Base-by-base conservation (phyloP, 2,888 invertebrate species). In the Parnassius apollo region DNA sequence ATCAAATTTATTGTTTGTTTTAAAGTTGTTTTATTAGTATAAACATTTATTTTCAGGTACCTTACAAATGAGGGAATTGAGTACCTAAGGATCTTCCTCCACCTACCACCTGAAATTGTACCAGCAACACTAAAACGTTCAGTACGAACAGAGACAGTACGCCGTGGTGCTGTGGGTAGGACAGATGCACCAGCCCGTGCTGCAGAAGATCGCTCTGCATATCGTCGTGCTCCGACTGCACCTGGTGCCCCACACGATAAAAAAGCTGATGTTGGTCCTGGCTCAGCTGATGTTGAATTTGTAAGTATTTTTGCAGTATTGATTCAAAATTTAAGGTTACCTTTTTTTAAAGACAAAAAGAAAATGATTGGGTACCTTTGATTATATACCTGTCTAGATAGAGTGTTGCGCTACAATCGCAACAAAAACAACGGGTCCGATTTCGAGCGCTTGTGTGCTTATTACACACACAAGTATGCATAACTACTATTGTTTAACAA, bases 1-100 rank as follows among this genome's bases (percentile, higher is more conserved):
- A 7, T 4, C 35, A 35, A 7, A 35, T 35, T 35, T 35, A 35
- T 35, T 35, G 35, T 99, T 99, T 89, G 99, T 99, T 4, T 99
- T 99, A 99, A 95, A 99, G 79, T 99, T 99, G 88, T 99, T 97
- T 81, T 99, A 99, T 88, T 99, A 99, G 99, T 95, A 86, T 85
- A 89, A 69, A 18, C 9, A 35, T 8, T 42, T 48, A 49, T 60
- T 75, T 77, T n/a, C 71, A 94, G 94, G 94, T 98, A 98, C 91
- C 93, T 99, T 74, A 99, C 98, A 70, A 99, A 99, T 85, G 98
- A 99, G 80, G 99, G 99, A 73, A 99, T 99, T 84, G 97, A 98
- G 85, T 99, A 98, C 88, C 93, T 99, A 71, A 94, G 99, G 71
- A 96, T 96, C 80, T 99, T 96, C 91, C 94, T 99, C 69, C 98